Conservation (phyloP, 2,888 invertebrate genomes). For the Hartigia nigra region DNA sequence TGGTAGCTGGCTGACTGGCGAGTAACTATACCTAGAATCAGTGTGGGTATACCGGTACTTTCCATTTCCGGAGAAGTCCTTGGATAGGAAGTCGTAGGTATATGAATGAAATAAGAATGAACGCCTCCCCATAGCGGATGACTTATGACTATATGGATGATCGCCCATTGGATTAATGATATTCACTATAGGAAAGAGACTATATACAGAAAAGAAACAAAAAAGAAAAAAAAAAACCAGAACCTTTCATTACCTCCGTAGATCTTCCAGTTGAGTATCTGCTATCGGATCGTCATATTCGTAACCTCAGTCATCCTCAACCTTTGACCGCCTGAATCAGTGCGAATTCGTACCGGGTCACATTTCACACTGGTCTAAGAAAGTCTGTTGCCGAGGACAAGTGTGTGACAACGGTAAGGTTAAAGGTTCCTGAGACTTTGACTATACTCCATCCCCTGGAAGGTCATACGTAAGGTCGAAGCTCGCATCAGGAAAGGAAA, state of each 20-base stretch:
- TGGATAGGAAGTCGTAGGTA: conserved; percentile 15
- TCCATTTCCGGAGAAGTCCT: conserved; percentile 15
- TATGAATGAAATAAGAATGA: conserved; percentile 13
- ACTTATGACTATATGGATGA: neutral
- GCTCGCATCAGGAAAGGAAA: neutral
- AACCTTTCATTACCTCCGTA: no score
- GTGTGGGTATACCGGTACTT: neutral
- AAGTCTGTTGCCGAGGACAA: neutral
- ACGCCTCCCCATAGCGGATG: neutral
- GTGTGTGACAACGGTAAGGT: neutral
- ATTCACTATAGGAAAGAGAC: neutral
- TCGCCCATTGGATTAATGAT: neutral
- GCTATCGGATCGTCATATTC: neutral
- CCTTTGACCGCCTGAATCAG: rapidly evolving
- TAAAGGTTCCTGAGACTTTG: neutral
- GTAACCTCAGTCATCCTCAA: neutral
- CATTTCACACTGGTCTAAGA: neutral
- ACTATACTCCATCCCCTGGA: neutral
- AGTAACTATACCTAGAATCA: neutral
- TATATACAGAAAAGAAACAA: no score
- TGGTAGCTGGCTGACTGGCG: neutral
- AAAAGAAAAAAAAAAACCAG: neutral
- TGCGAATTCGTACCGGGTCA: neutral
- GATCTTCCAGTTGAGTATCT: neutral
- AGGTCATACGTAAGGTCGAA: neutral